A percentile compares a stretch with the other conserved stretches of the same genome.
These are phyloP conservation scores for Gracilinanus agilis DNA, from an alignment of 2,113 vertebrate species.

Conservation along the genomic window DNA sequence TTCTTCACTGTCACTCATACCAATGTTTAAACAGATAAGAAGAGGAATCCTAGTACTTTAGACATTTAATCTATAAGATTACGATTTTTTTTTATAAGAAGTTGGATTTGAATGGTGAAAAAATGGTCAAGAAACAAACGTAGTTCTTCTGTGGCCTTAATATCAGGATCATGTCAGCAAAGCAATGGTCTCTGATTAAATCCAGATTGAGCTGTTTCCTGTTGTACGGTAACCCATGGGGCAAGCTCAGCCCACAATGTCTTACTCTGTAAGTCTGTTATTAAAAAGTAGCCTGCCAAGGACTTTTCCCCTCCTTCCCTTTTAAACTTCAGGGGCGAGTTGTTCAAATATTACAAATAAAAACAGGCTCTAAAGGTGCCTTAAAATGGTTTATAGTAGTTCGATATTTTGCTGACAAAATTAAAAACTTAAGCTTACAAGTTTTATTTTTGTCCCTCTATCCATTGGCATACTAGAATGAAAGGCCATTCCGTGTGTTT, in stretches of 20 bases:
- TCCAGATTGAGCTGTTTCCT: slow-evolving; percentile 93
- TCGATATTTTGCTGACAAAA: slow-evolving; percentile 63
- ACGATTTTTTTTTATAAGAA: slow-evolving; percentile 47
- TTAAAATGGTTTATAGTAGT: slow-evolving; percentile 65
- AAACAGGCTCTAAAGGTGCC: slow-evolving; percentile 61
- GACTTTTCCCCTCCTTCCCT: slow-evolving; percentile 63
- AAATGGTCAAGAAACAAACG: slow-evolving; percentile 63
- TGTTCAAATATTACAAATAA: slow-evolving; percentile 76
- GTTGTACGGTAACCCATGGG: slow-evolving; percentile 84
- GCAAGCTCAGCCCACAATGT: slow-evolving; percentile 69
- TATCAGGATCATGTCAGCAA: slow-evolving; percentile 80
- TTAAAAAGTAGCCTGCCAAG: slow-evolving; percentile 77
- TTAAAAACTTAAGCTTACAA: slow-evolving; percentile 39
- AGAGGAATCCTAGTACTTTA: slow-evolving; percentile 44
- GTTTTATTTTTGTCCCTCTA: slow-evolving; percentile 29
- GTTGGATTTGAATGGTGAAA: slow-evolving; percentile 59
- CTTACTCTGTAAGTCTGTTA: slow-evolving; percentile 76
- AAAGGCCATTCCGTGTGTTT: not conserved
- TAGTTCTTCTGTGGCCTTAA: slow-evolving; percentile 72
- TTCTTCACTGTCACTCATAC: slow-evolving; percentile 1
- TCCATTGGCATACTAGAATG: not conserved
- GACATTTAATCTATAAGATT: slow-evolving; percentile 39
- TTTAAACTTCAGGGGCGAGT: slow-evolving; percentile 74
- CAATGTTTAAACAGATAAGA: not conserved
- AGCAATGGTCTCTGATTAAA: slow-evolving; percentile 89